Evolutionary conservation across 2,888 invertebrate species (phyloP), one percentile per base, ranked within the genome.

Genomic region (Lottia scabra): DNA sequence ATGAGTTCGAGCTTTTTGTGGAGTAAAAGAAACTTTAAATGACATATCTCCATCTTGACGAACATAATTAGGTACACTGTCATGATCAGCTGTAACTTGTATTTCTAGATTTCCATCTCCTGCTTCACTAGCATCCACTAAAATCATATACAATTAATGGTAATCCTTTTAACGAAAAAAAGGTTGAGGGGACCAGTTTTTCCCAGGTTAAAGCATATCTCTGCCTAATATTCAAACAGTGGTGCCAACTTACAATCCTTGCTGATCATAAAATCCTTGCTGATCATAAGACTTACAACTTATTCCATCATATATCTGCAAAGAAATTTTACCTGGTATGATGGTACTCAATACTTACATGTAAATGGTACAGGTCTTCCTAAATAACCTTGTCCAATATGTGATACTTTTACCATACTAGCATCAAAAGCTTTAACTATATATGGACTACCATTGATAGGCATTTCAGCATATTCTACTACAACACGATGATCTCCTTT

Each of bases 61-160:
- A 0, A 99, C 98, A 89, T 97, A 98, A 91, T 99, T 99, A 13
- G 98, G 98, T 19, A 99, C 98, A 90, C 99, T 99, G 85, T 97
- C 94, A 16, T 97, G 97, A 85, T 95, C 96, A 1, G 98, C 97
- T 0, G 98, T 97, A 0, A 99, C 98, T 75, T 98, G 98, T 70
- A 99, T 98, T 91, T 99, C 98, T 87, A 98, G 92, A 90, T 98
- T 98, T 30, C 98, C 98, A 67, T 98, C 97, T 76, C 98, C 96
- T n/a, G 98, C 98, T 79, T 93, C 93, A 74, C 96, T 95, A 72
- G 98, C 97, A 90, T 99, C 98, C 90, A 99, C 97, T 97, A 87
- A 56, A 90, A 87, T 62, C 45, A 38, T 44, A 62, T n/a, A 6
- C 38, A 56, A n/a, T 10, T 0, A 48, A 2, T 19, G 2, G 56